Evolutionary conservation across 2,888 invertebrate genomes (phyloP).

Genomic region (Isoperla grammatica): DNA sequence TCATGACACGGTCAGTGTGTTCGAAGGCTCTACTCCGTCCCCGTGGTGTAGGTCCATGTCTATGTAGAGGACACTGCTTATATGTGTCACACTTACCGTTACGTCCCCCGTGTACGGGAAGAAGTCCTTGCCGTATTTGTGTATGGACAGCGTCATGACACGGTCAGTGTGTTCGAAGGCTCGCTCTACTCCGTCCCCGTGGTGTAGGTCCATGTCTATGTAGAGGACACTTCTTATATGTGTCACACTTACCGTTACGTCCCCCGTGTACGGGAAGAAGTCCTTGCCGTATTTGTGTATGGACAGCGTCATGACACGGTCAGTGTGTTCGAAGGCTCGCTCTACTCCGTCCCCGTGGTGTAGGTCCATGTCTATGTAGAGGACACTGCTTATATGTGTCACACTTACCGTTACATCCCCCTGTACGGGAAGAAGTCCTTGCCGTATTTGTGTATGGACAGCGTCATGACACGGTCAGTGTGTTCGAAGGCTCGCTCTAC

Average conservation of each 20-base stretch:
- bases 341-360: slow-evolving; percentile 99
- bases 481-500: slow-evolving; percentile 99
- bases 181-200: slow-evolving; percentile 99
- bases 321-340: slow-evolving; percentile 98
- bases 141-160: slow-evolving; percentile 99
- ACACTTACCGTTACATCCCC: slow-evolving; percentile 81
- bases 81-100: slow-evolving; percentile 96
- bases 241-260: slow-evolving; percentile 48
- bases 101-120: slow-evolving; percentile 91
- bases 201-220: slow-evolving; percentile 99
- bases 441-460: slow-evolving; percentile 98
- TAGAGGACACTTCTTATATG: slow-evolving; percentile 97
- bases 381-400: slow-evolving; percentile 96
- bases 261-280: slow-evolving; percentile 96
- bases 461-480: slow-evolving; percentile 99
- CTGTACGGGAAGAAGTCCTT: slow-evolving; percentile 94
- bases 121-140: slow-evolving; percentile 95
- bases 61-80: slow-evolving; percentile 92
- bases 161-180: slow-evolving; percentile 99
- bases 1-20: slow-evolving; percentile 99
- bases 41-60: slow-evolving; percentile 99
- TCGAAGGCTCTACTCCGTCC: slow-evolving; percentile 99
- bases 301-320: slow-evolving; percentile 98
- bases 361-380: slow-evolving; percentile 99
- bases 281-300: slow-evolving; percentile 97